These are phyloP conservation scores for Crossocerus cetratus DNA, from an alignment of 2,888 invertebrate genomes.

Conservation along the genomic window DNA sequence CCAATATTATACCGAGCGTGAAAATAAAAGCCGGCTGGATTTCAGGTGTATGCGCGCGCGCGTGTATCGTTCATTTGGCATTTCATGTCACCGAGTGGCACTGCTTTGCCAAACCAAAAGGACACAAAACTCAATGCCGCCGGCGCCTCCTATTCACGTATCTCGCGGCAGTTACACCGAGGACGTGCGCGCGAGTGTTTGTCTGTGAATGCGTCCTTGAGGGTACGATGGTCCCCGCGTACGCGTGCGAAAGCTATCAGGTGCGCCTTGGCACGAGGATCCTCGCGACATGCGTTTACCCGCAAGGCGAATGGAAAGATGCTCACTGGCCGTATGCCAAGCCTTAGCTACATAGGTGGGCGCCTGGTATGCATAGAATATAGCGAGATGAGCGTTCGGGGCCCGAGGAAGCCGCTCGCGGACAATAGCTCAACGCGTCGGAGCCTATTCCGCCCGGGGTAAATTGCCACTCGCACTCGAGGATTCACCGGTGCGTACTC, in stretches of 20 bases:
- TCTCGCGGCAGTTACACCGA: background rate
- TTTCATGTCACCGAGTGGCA: background rate
- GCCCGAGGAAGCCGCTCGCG: background rate
- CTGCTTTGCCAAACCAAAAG: background rate
- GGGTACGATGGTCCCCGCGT: slow-evolving; percentile 23
- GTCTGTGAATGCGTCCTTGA: background rate
- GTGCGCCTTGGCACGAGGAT: background rate
- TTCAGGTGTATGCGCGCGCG: background rate
- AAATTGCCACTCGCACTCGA: background rate
- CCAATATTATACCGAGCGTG: background rate
- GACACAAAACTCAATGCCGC: background rate
- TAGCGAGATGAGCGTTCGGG: background rate
- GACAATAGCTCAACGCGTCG: background rate
- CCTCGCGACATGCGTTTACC: slow-evolving; percentile 7
- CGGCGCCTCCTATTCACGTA: background rate
- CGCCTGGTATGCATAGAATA: background rate
- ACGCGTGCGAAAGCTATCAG: background rate
- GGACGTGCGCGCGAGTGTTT: background rate
- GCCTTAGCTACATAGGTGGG: background rate
- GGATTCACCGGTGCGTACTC: background rate
- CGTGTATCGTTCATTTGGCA: background rate
- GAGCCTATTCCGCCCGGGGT: background rate
- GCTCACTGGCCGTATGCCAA: slow-evolving; percentile 7
- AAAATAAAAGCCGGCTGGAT: background rate
- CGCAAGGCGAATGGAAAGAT: slow-evolving; percentile 8